These are phyloP conservation scores for Atractosteus spatula DNA, from an alignment of 2,113 vertebrate genomes.

Conservation along the genomic window DNA sequence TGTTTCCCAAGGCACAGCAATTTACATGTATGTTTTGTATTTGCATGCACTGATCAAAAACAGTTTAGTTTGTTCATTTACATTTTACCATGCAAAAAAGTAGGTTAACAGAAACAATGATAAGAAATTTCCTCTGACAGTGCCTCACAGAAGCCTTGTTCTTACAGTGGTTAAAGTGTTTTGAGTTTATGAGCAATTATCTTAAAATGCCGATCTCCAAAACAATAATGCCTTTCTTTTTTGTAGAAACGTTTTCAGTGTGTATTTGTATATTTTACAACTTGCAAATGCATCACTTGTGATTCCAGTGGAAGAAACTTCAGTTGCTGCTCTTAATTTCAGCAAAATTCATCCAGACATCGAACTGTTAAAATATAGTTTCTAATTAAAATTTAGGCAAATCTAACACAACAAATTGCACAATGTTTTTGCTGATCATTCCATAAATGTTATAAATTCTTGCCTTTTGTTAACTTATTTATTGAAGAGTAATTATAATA, in stretches of 20 bases:
- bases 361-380: too few species aligned
- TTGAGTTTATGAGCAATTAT: conserved; percentile 53
- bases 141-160: conserved; percentile 45
- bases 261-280: conserved; percentile 39
- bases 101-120: conserved; percentile 62
- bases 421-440: conserved; percentile 57
- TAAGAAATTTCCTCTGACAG: conserved; percentile 51
- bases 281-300: conserved; percentile 32
- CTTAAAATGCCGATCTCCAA: conserved; percentile 49
- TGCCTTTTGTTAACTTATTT: conserved; percentile 59
- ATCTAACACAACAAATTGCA: conserved; percentile 51
- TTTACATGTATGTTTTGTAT: conserved; percentile 64
- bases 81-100: conserved; percentile 52
- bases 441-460: conserved; percentile 57
- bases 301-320: conserved; percentile 24
- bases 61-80: conserved; percentile 69
- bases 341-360: not conserved
- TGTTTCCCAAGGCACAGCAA: conserved; percentile 43
- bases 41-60: conserved; percentile 65
- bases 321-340: conserved; percentile 28
- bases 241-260: conserved; percentile 21
- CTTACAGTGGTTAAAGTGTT: conserved; percentile 30
- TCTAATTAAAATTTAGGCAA: conserved; percentile 7
- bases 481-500: conserved; percentile 56
- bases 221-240: conserved; percentile 44